Percentiles rank a stretch among this genome's conserved stretches.
phyloP scores from a whole-genome alignment of 2,888 invertebrate genomes.

The Tineola bisselliella region DNA sequence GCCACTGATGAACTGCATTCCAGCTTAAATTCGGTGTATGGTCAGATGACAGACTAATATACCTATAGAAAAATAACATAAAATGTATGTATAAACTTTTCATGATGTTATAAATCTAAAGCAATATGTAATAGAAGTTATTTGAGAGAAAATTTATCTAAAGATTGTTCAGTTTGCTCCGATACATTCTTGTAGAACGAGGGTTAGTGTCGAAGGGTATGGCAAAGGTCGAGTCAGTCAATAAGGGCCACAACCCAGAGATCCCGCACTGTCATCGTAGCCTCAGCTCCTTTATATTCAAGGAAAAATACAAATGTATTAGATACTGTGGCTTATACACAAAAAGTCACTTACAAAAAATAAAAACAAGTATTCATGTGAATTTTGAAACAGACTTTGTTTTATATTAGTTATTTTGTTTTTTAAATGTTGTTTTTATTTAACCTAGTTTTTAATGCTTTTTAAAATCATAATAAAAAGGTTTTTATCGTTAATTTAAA shows the following conservation, averaged over 20 bases:
- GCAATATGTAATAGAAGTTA: not conserved
- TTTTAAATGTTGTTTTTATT: not conserved
- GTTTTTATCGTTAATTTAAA: too few relatives aligned
- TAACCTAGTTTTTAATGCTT: too few relatives aligned
- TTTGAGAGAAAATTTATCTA: not conserved
- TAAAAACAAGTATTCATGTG: not conserved
- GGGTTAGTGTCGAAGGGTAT: slow-evolving; percentile 6
- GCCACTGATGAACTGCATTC: too few relatives aligned
- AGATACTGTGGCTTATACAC: not conserved
- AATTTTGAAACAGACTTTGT: not conserved
- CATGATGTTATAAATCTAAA: not conserved
- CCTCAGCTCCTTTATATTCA: not conserved
- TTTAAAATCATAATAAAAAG: too few relatives aligned
- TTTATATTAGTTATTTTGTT: not conserved
- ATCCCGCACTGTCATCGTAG: slow-evolving; percentile 5
- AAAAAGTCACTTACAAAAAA: not conserved
- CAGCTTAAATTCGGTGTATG: too few relatives aligned
- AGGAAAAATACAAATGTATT: not conserved
- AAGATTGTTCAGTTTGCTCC: not conserved
- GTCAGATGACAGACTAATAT: too few relatives aligned
- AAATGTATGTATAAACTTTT: not conserved
- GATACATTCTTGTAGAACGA: slow-evolving; percentile 5
- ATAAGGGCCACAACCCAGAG: not conserved
- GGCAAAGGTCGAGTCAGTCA: slow-evolving; percentile 9
- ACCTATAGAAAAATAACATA: not conserved